Conservation (phyloP, 2,113 vertebrate species). For the Mustelus asterias region DNA sequence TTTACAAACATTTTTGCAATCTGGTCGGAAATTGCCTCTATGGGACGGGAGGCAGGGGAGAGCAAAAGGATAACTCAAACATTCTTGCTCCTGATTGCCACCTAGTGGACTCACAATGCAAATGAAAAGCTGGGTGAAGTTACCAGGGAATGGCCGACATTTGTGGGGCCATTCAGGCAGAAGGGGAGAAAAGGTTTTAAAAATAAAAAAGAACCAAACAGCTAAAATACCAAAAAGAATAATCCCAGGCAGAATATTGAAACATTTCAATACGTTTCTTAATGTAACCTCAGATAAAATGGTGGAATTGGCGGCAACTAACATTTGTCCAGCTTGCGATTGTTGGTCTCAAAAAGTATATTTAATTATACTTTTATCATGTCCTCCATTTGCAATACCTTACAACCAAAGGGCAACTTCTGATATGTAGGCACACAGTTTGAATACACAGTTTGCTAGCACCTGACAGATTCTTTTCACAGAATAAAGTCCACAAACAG, state of each 20-base stretch:
- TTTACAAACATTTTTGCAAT: background rate
- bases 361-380: background rate
- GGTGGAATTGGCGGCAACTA: background rate
- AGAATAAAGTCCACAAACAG: background rate
- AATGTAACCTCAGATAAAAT: background rate
- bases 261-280: background rate
- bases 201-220: background rate
- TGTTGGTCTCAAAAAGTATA: background rate
- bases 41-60: background rate
- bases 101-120: background rate
- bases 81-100: background rate
- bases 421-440: background rate
- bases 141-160: background rate
- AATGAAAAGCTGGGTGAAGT: background rate
- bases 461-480: no score
- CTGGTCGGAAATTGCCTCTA: background rate
- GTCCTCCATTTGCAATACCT: background rate
- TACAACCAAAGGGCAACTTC: background rate
- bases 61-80: background rate
- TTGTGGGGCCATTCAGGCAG: background rate
- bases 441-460: background rate
- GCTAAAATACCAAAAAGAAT: background rate
- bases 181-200: background rate
- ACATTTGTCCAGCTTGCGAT: background rate
- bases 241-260: background rate